Evolutionary conservation across 2,888 invertebrate species (phyloP).

Genomic region (Clunio marinus): DNA sequence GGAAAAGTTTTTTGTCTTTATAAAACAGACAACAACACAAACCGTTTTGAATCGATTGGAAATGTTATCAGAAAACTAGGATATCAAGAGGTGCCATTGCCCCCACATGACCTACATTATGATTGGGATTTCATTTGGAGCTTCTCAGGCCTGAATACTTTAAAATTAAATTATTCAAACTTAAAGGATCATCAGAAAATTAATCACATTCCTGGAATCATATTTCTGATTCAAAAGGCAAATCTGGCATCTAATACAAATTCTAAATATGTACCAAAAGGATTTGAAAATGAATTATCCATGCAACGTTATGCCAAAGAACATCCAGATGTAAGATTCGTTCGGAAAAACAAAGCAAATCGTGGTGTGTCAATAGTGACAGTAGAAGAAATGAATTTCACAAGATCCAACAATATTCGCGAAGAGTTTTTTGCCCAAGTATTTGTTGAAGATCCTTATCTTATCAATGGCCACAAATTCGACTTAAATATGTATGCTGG

Average conservation of each 20-base stretch:
- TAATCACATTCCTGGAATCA: slow-evolving; percentile 89
- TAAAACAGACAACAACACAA: no score
- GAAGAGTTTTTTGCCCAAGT: not conserved
- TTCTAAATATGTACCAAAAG: not conserved
- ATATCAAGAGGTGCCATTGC: no score
- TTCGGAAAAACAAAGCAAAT: slow-evolving; percentile 7
- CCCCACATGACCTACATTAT: no score
- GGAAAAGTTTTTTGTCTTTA: no score
- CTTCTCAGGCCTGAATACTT: no score
- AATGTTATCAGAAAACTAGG: no score
- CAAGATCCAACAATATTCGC: no score
- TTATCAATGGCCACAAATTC: not conserved
- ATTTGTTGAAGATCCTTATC: slow-evolving; percentile 1
- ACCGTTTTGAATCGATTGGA: no score
- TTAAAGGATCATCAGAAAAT: slow-evolving; percentile 69
- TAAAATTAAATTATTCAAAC: no score
- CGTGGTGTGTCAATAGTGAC: not conserved
- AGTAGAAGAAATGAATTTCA: not conserved
- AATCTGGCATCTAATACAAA: not conserved
- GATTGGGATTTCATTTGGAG: no score
- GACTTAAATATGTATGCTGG: not conserved
- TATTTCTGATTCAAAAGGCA: slow-evolving; percentile 79
- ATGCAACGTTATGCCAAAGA: slow-evolving; percentile 65
- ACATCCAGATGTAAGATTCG: slow-evolving; percentile 1
- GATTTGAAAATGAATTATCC: slow-evolving; percentile 64